Evolutionary conservation across 2,113 vertebrate species (phyloP).

Genomic region (Oxyura jamaicensis): DNA sequence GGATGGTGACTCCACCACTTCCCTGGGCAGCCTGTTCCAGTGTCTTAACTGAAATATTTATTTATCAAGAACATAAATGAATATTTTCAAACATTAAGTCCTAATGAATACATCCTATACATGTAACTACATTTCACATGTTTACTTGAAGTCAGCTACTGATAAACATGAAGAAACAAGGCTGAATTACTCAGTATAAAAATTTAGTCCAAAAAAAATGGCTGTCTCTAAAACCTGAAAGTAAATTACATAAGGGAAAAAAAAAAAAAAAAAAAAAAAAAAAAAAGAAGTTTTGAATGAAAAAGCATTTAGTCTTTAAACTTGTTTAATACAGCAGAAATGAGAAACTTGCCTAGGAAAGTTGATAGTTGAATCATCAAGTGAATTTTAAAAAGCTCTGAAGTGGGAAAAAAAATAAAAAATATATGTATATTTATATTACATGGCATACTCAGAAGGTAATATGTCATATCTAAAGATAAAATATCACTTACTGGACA

Average conservation of each 20-base stretch:
- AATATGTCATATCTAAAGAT: neutral
- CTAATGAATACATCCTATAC: neutral
- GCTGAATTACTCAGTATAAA: neutral
- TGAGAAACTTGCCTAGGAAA: constrained; percentile 30
- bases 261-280: neutral
- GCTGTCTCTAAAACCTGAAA: neutral
- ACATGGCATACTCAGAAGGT: neutral
- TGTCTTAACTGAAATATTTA: neutral
- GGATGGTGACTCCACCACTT: too few relatives aligned
- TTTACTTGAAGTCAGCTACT: neutral
- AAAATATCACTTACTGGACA: neutral
- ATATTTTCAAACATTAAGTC: neutral
- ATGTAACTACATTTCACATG: neutral
- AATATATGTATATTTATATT: neutral
- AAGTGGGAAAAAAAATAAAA: neutral
- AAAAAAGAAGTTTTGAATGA: neutral
- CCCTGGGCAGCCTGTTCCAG: too few relatives aligned
- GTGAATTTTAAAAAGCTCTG: neutral
- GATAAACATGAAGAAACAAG: neutral
- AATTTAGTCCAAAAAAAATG: neutral
- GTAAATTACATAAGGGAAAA: neutral
- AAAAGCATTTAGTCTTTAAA: neutral
- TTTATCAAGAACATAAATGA: neutral
- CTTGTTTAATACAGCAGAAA: constrained; percentile 16
- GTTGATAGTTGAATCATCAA: neutral